A percentile compares a stretch with the other conserved stretches of the same genome.
These are phyloP conservation scores for Ochotona princeps DNA, from an alignment of 2,113 vertebrate species.

Conservation along the genomic window DNA sequence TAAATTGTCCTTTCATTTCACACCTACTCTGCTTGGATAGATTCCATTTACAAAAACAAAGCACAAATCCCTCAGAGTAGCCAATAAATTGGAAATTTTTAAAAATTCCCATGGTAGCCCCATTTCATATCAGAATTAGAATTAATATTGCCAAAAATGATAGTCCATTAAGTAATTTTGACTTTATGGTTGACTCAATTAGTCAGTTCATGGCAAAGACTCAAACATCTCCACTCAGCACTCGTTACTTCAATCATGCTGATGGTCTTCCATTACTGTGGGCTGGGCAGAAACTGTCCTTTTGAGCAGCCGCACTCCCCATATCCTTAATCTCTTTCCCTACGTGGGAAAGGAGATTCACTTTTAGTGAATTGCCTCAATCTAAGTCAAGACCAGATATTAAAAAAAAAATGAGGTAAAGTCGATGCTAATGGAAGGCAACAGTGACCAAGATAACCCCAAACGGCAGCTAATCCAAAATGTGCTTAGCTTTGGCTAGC, in stretches of 20 bases:
- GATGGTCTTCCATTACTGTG: not conserved
- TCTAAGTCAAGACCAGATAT: conserved; percentile 49
- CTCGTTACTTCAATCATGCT: not conserved
- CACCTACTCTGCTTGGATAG: not conserved
- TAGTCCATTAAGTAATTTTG: not conserved
- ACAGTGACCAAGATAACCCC: conserved; percentile 59
- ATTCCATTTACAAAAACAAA: conserved; percentile 42
- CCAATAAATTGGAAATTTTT: conserved; percentile 2
- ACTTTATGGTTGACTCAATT: conserved; percentile 35
- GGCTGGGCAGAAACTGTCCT: conserved; percentile 25
- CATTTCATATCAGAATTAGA: conserved; percentile 40
- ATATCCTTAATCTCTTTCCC: conserved; percentile 56
- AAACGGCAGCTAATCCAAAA: conserved; percentile 72
- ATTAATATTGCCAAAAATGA: conserved; percentile 40
- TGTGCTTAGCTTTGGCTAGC: conserved; percentile 71
- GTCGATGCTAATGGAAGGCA: conserved; percentile 58
- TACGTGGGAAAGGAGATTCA: not conserved
- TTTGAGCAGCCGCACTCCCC: conserved; percentile 11
- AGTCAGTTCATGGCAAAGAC: conserved; percentile 28
- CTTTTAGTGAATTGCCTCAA: conserved; percentile 34
- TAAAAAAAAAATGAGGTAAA: conserved; percentile 6
- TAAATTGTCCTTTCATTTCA: not conserved
- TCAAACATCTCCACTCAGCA: conserved; percentile 23
- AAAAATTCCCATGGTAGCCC: not conserved
- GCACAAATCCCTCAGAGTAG: not conserved